Evolutionary conservation across 2,888 invertebrate species (phyloP), one percentile per base, ranked within the genome.

Genomic region (Argyresthia goedartella): DNA sequence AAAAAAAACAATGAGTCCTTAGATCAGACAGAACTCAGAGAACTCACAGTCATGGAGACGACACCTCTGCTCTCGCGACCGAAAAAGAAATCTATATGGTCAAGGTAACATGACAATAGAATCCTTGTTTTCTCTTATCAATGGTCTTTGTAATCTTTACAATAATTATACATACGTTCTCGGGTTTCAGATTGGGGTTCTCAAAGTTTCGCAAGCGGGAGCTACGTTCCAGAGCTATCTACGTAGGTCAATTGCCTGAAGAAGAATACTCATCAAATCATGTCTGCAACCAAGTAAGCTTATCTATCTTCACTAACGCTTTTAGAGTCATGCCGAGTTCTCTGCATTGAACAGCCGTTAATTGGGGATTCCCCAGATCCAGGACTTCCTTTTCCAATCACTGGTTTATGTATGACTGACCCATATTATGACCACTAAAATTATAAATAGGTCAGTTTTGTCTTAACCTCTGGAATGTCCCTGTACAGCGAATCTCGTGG

Each of bases 261-360:
- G 95, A 95, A 66, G 95, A 94, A 67, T 98, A 93, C 84, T 96
- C 98, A 54, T 92, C 95, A 55, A 99, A 99, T 86, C 95, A 96
- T 67, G 97, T 99, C 59, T 91, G 97, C 66, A 99, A 99, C 88
- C 96, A 96, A 86, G 88, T 88, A 60, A 76, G 77, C 67, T 56
- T 42, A 4, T 35, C n/a, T 42, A 36, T 36, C 7, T 36, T 36
- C 8, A 36, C 36, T n/a, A n/a, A n/a, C n/a, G n/a, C n/a, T n/a
- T n/a, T n/a, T n/a, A n/a, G n/a, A n/a, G n/a, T n/a, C n/a, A n/a
- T n/a, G n/a, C n/a, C n/a, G n/a, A n/a, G n/a, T 25, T 25, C 25
- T 4, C 25, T 4, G 25, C 25, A 6, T 16, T 44, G 15, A 15
- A 16, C 1, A 10, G 16, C 15, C 10, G 9, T 14, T 16, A 8